Evolutionary conservation across 2,797 vertebrate species (phyloP).

Genomic region (Centropyge bicolor): DNA sequence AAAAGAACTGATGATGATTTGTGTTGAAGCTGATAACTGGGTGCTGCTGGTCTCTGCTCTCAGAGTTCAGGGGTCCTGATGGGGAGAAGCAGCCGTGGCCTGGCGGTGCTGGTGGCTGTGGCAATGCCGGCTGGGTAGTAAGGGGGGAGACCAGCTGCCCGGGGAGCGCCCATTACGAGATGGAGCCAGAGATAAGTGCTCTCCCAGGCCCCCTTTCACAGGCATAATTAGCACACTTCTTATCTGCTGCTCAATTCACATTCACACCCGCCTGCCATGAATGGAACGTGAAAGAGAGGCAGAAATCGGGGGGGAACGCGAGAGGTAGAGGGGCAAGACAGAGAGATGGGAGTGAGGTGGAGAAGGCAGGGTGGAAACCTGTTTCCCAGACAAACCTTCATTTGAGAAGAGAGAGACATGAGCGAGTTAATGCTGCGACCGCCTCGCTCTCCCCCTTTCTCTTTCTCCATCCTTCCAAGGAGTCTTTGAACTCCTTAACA

Average conservation of each 20-base stretch:
- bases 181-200: constrained; percentile 91
- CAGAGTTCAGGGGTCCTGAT: constrained; percentile 44
- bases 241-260: constrained; percentile 90
- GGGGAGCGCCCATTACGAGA: constrained; percentile 90
- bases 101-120: constrained; percentile 60
- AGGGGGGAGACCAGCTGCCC: constrained; percentile 86
- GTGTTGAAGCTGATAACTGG: constrained; percentile 3
- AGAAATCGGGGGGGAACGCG: constrained; percentile 62
- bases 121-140: constrained; percentile 70
- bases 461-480: constrained; percentile 68
- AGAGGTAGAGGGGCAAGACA: constrained; percentile 64
- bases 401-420: constrained; percentile 68
- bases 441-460: constrained; percentile 62
- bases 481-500: constrained; percentile 88
- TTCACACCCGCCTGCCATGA: constrained; percentile 86
- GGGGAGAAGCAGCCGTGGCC: constrained; percentile 71
- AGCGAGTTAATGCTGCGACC: constrained; percentile 65
- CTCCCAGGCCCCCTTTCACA: constrained; percentile 90
- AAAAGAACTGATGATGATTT: background rate
- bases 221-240: constrained; percentile 91
- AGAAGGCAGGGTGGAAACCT: constrained; percentile 72
- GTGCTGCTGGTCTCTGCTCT: constrained; percentile 22
- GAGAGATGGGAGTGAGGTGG: constrained; percentile 59
- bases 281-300: constrained; percentile 78
- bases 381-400: constrained; percentile 77